phyloP scores from a whole-genome alignment of 2,888 invertebrate species.

The Macaria notata region DNA sequence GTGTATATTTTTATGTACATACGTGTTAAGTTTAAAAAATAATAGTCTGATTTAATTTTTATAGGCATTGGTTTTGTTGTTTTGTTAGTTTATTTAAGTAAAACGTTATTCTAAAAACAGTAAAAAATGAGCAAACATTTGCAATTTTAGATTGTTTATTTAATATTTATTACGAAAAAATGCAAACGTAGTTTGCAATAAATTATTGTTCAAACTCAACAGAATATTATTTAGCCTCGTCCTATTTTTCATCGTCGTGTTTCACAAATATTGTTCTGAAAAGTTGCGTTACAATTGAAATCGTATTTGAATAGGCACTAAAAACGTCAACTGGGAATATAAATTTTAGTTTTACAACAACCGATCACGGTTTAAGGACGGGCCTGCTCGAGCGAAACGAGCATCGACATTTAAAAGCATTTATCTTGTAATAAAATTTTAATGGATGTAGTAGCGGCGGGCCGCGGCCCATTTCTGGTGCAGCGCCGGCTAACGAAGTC shows the following conservation, averaged over 20 bases:
- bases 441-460: conserved; percentile 23
- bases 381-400: conserved; percentile 14
- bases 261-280: not conserved
- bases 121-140: no score
- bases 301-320: conserved; percentile 5
- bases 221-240: not conserved
- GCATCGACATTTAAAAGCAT: conserved; percentile 26
- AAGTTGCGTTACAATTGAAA: not conserved
- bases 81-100: no score
- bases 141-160: no score
- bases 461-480: conserved; percentile 40
- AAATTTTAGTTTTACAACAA: conserved; percentile 12
- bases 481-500: conserved; percentile 52
- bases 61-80: no score
- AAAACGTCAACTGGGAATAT: conserved; percentile 5
- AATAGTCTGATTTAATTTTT: no score
- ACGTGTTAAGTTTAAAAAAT: no score
- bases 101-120: no score
- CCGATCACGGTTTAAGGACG: conserved; percentile 12
- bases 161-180: not conserved
- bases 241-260: not conserved
- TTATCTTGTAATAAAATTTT: conserved; percentile 34
- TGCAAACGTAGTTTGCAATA: not conserved
- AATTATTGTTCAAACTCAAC: not conserved
- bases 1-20: no score